Evolutionary conservation across 2,113 vertebrate species (phyloP).

Genomic region (Gopherus evgoodei): DNA sequence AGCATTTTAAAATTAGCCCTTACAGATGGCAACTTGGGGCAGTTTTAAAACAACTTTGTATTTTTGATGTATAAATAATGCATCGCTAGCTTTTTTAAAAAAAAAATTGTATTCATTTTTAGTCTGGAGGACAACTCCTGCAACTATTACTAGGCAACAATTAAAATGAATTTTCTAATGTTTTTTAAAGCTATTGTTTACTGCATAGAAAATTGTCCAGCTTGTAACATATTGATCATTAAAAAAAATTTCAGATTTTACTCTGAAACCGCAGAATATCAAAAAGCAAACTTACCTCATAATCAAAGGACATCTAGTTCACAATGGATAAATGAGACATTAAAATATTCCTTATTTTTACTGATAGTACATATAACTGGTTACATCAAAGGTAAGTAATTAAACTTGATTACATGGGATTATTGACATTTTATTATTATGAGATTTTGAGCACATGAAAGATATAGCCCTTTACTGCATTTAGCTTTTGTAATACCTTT

Average conservation of each 20-base stretch:
- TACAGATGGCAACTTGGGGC: neutral
- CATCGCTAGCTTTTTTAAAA: neutral
- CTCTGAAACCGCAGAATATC: neutral
- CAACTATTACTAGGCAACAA: constrained; percentile 79
- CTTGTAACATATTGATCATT: constrained; percentile 1
- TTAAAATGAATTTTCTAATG: constrained; percentile 67
- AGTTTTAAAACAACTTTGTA: constrained; percentile 36
- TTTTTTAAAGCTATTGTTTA: constrained; percentile 63
- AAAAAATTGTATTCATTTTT: constrained; percentile 50
- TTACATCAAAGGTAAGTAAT: neutral
- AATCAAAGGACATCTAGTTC: neutral
- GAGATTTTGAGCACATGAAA: neutral
- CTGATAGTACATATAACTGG: neutral
- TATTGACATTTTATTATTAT: neutral
- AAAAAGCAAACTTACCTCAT: neutral
- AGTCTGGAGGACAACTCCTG: constrained; percentile 52
- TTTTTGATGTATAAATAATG: constrained; percentile 29
- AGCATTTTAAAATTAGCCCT: constrained; percentile 22
- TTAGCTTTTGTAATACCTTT: neutral
- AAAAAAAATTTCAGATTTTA: neutral
- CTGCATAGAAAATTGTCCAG: constrained; percentile 2
- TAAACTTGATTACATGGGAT: neutral
- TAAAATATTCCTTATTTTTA: neutral
- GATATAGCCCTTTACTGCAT: neutral
- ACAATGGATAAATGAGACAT: neutral